These are phyloP conservation scores for Pelochelys cantorii DNA, from an alignment of 2,797 vertebrate species.

Conservation along the genomic window DNA sequence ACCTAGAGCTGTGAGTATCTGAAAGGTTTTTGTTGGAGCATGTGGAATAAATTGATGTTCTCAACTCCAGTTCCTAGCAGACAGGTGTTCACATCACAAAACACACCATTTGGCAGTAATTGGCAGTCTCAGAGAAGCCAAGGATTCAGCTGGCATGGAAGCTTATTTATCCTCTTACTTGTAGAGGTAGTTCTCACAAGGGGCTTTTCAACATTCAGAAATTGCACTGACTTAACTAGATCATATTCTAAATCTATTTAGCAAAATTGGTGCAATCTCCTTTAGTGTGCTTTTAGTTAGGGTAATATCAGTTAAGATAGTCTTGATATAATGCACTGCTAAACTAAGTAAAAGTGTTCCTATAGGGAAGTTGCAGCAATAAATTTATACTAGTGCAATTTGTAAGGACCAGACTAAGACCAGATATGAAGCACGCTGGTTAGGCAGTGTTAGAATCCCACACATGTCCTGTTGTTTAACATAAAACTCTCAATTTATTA, in stretches of 20 bases:
- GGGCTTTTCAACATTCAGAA: neutral
- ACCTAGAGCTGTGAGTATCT: neutral
- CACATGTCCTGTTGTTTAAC: neutral
- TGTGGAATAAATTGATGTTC: neutral
- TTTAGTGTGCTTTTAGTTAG: neutral
- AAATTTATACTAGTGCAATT: neutral
- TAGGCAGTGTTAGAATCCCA: neutral
- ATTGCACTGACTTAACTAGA: neutral
- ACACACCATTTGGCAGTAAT: neutral
- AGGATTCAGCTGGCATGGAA: neutral
- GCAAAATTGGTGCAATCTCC: neutral
- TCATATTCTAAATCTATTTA: neutral
- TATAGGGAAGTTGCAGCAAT: neutral
- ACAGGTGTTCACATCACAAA: neutral
- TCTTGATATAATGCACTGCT: neutral
- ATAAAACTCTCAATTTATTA: neutral
- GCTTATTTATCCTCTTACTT: neutral
- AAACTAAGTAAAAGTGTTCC: neutral
- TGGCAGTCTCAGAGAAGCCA: neutral
- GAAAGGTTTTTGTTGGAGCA: rapidly evolving
- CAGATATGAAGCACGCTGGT: neutral
- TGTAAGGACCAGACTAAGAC: neutral
- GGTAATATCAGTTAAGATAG: neutral
- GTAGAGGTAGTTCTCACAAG: neutral
- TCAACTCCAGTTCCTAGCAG: neutral